Evolutionary conservation across 2,888 invertebrate species (phyloP).

Genomic region (Cephalotes varians): DNA sequence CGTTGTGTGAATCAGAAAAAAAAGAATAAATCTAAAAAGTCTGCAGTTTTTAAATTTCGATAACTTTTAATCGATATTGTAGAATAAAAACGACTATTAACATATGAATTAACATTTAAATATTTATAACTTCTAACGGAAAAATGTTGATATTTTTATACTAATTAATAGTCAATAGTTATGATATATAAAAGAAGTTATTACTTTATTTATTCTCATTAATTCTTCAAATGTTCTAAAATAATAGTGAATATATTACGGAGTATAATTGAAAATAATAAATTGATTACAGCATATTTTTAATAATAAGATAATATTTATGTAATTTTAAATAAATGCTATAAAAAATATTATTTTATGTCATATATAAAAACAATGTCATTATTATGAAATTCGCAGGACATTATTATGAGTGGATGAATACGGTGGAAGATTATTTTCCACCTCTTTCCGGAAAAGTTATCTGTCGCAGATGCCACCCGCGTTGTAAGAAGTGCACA

Average conservation of each 20-base stretch:
- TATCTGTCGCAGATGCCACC: constrained; percentile 96
- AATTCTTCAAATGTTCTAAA: not conserved
- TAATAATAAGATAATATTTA: not conserved
- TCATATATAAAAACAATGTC: not conserved
- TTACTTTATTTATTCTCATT: not conserved
- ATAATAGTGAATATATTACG: not conserved
- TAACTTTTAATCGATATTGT: too few relatives aligned
- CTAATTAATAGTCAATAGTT: not conserved
- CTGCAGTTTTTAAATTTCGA: too few relatives aligned
- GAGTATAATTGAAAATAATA: not conserved
- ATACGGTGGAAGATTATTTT: constrained; percentile 90
- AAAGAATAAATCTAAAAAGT: too few relatives aligned
- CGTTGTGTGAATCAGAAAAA: too few relatives aligned
- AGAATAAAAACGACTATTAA: too few relatives aligned
- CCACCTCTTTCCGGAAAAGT: constrained; percentile 94
- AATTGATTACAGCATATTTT: not conserved
- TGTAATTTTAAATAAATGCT: not conserved
- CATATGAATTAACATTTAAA: not conserved
- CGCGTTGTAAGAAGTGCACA: constrained; percentile 94
- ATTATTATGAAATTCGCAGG: constrained; percentile 85
- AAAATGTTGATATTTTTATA: not conserved
- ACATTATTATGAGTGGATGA: constrained; percentile 94
- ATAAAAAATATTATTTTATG: not conserved
- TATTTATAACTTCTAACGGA: not conserved
- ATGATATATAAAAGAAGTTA: not conserved